Conservation (phyloP, 2,888 invertebrate species). For the Odontocolon sp. region DNA sequence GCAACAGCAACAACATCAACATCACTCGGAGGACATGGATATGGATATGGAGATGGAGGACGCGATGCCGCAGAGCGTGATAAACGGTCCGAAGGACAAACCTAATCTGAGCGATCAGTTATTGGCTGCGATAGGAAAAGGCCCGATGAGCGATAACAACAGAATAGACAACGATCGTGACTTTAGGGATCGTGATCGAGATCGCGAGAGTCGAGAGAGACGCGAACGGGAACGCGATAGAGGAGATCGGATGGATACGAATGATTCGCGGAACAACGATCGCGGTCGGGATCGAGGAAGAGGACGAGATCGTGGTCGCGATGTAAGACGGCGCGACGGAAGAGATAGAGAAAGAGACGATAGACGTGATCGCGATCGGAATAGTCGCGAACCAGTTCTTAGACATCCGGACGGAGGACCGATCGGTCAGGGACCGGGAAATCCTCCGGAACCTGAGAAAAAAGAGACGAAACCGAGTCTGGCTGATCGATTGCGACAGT, state of each 20-base stretch:
- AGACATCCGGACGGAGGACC: slow-evolving; percentile 66
- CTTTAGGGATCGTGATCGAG: slow-evolving; percentile 69
- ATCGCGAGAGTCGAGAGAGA: slow-evolving; percentile 72
- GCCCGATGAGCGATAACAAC: slow-evolving; percentile 74
- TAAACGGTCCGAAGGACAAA: slow-evolving; percentile 70
- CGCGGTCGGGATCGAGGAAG: slow-evolving; percentile 76
- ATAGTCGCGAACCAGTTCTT: slow-evolving; percentile 71
- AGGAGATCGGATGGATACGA: slow-evolving; percentile 71
- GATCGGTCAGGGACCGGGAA: slow-evolving; percentile 65
- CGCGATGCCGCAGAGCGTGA: slow-evolving; percentile 71
- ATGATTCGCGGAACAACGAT: slow-evolving; percentile 68
- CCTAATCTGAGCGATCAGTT: slow-evolving; percentile 81
- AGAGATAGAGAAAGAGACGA: slow-evolving; percentile 69
- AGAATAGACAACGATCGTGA: slow-evolving; percentile 71
- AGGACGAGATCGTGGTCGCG: slow-evolving; percentile 73
- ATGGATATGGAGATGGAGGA: slow-evolving; percentile 87
- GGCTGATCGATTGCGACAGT: slow-evolving; percentile 78
- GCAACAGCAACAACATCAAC: slow-evolving; percentile 71
- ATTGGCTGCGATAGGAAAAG: slow-evolving; percentile 83
- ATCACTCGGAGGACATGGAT: slow-evolving; percentile 89
- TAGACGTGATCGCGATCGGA: slow-evolving; percentile 76
- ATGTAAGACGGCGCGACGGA: slow-evolving; percentile 69
- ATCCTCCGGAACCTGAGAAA: slow-evolving; percentile 65
- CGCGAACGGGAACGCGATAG: slow-evolving; percentile 73
- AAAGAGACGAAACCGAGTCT: slow-evolving; percentile 78